Base-by-base conservation (phyloP, 1,140 invertebrate genomes). In the Bombyx mandarina region DNA sequence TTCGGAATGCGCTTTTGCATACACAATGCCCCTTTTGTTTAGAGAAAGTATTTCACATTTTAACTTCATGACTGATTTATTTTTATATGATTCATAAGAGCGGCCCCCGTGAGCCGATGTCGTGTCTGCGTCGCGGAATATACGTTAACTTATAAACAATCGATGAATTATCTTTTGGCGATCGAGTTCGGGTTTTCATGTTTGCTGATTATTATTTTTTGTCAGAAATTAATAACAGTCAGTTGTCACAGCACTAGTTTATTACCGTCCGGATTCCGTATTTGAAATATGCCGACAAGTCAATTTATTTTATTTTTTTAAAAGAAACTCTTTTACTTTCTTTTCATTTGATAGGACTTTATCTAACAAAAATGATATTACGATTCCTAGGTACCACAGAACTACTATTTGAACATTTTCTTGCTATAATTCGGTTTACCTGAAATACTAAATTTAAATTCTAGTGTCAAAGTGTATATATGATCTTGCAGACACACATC, bases 21-120 rank as follows among this genome's bases (percentile, higher is more conserved):
- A 71, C 76, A 86, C 82, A 84, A 84, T 80, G 76, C 78, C 66
- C 26, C 79, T 82, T 84, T 87, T 85, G 82, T 85, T 84, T 87
- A 82, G 77, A 80, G 80, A 82, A 84, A 85, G 81, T 84, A 83
- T 86, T 86, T 84, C 82, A 82, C 82, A 83, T 86, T 77, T 74
- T 72, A 76, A 79, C 69, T 66, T 76, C 69, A 56, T 67, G 75
- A 78, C 67, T 82, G 80, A 83, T 82, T 82, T 83, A 83, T 86
- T 85, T 83, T 82, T 80, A 71, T 79, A 85, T 85, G 78, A 87
- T 85, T 85, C 82, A 86, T 83, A 75, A 75, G 71, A 46, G 49
- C 60, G 59, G 63, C 63, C 65, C 55, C 63, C 56, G 65, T 60
- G 43, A 49, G 55, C 58, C 62, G 61, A 60, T 68, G 73, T 75